phyloP scores from a whole-genome alignment of 2,797 vertebrate genomes.

The Acanthurus lineatus region DNA sequence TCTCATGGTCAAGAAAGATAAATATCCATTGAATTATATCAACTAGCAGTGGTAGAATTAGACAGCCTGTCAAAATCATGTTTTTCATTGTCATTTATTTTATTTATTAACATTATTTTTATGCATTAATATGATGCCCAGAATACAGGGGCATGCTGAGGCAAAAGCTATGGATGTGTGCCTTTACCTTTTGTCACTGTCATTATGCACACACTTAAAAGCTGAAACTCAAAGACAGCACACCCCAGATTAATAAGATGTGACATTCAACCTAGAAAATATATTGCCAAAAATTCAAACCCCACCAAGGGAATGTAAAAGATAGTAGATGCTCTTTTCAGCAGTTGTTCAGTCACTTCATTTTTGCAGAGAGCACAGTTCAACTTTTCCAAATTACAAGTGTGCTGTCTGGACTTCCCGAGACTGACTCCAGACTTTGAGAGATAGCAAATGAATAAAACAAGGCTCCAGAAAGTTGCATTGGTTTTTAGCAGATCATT shows the following conservation, averaged over 20 bases:
- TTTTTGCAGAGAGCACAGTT: constrained; percentile 30
- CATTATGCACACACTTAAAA: constrained; percentile 6
- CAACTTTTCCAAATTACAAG: constrained; percentile 53
- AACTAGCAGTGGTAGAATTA: background rate
- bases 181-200: background rate
- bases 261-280: constrained; percentile 1
- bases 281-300: constrained; percentile 2
- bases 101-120: background rate
- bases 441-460: constrained; percentile 81
- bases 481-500: constrained; percentile 95
- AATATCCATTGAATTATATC: too few species aligned
- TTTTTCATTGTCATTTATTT: background rate
- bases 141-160: background rate
- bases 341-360: constrained; percentile 11
- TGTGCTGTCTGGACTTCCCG: constrained; percentile 56
- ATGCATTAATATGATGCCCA: background rate
- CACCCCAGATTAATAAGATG: background rate
- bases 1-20: too few species aligned
- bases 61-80: background rate
- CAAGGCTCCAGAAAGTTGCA: constrained; percentile 90
- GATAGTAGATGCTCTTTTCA: background rate
- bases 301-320: constrained; percentile 1
- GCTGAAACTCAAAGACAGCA: background rate
- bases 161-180: background rate
- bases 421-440: constrained; percentile 67